phyloP scores from a whole-genome alignment of 2,113 vertebrate genomes.

The Alethe castanea region DNA sequence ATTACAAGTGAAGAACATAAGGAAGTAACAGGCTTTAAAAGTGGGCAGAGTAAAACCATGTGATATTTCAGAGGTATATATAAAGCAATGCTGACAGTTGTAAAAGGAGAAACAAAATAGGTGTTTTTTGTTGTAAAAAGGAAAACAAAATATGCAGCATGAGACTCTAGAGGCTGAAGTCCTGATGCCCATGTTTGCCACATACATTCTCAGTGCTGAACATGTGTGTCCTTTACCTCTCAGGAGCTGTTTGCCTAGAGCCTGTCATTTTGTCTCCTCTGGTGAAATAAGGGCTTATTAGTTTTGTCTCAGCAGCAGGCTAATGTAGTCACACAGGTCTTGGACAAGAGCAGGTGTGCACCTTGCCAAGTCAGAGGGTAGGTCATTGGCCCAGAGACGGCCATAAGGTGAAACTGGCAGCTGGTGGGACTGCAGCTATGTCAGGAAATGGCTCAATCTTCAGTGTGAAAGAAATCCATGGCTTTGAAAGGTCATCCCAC shows the following conservation, averaged over 20 bases:
- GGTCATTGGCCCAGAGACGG: not conserved
- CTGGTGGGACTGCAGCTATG: not conserved
- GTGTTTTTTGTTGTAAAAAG: not conserved
- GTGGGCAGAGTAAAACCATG: not conserved
- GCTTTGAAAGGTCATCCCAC: not conserved
- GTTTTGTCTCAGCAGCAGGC: not conserved
- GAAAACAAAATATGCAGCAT: not conserved
- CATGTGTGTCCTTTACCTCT: not conserved
- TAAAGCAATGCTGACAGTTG: not conserved
- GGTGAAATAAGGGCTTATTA: not conserved
- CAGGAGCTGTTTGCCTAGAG: not conserved
- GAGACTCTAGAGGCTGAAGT: not conserved
- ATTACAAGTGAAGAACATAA: not conserved
- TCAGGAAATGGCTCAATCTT: not conserved
- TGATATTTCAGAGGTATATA: not conserved
- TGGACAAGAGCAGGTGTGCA: not conserved
- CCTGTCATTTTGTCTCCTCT: not conserved
- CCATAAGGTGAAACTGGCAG: fast-evolving
- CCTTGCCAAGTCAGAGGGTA: not conserved
- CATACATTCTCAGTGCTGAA: not conserved
- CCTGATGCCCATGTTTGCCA: not conserved
- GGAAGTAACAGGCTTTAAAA: not conserved
- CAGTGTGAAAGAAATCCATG: not conserved
- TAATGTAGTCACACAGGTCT: not conserved
- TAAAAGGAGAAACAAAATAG: not conserved